Evolutionary conservation across 2,797 vertebrate genomes (phyloP).

Genomic region (Melanotaenia maccullochi): DNA sequence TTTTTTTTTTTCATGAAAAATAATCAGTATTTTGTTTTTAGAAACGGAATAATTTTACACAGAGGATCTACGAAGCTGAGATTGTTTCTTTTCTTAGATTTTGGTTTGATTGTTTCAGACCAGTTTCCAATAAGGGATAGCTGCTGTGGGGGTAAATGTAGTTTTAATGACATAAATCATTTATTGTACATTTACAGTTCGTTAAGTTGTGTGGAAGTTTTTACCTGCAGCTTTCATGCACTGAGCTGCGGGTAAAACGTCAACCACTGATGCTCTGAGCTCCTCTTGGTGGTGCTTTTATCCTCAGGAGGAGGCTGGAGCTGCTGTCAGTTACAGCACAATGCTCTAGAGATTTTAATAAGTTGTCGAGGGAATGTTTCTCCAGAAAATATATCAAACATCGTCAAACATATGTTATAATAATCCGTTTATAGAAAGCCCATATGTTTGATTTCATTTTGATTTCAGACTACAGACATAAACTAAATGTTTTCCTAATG

Average conservation of each 20-base stretch:
- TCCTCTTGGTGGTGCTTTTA: slow-evolving; percentile 1
- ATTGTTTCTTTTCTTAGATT: slow-evolving; percentile 23
- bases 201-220: slow-evolving; percentile 10
- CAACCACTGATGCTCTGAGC: slow-evolving; percentile 11
- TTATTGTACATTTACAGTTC: slow-evolving; percentile 33
- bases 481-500: slow-evolving; percentile 20
- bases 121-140: slow-evolving; percentile 36
- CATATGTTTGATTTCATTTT: slow-evolving; percentile 1
- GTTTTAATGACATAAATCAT: slow-evolving; percentile 34
- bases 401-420: slow-evolving; percentile 9
- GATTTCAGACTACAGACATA: not conserved
- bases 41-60: slow-evolving; percentile 14
- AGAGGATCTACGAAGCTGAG: not conserved
- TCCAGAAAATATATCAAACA: not conserved
- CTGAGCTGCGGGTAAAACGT: slow-evolving; percentile 10
- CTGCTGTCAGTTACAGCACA: slow-evolving; percentile 42
- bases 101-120: slow-evolving; percentile 19
- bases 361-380: not conserved
- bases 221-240: slow-evolving; percentile 4
- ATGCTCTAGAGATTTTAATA: slow-evolving; percentile 30
- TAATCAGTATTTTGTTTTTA: not conserved
- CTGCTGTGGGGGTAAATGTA: slow-evolving; percentile 10
- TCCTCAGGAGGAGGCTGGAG: slow-evolving; percentile 19
- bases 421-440: slow-evolving; percentile 4
- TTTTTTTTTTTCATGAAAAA: not conserved